Percentiles rank a stretch among this genome's conserved stretches.
phyloP scores from a whole-genome alignment of 2,113 vertebrate species.

The Azemiops feae region DNA sequence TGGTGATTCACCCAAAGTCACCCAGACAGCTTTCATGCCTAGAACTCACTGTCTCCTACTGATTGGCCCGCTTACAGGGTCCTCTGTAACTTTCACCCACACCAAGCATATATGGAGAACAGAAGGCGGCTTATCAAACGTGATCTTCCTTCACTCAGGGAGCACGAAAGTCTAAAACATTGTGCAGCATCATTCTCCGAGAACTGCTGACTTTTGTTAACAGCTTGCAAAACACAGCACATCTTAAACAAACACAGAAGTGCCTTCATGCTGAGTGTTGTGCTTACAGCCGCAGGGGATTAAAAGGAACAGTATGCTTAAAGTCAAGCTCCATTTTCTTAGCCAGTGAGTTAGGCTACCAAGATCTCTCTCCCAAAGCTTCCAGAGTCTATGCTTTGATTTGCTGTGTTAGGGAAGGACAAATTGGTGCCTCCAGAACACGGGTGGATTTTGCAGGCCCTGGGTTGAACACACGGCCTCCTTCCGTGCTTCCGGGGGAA shows the following conservation, averaged over 20 bases:
- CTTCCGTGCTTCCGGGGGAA: no score
- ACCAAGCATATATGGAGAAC: not conserved
- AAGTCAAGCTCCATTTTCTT: constrained; percentile 18
- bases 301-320: not conserved
- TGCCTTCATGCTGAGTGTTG: not conserved
- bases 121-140: not conserved
- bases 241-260: not conserved
- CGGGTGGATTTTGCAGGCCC: not conserved
- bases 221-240: not conserved
- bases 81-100: not conserved
- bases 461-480: no score
- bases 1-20: not conserved
- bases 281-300: constrained; percentile 2
- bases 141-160: constrained; percentile 4
- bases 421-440: not conserved
- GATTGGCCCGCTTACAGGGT: not conserved
- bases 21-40: not conserved
- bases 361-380: not conserved
- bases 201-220: constrained; percentile 13
- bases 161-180: constrained; percentile 24
- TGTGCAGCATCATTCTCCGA: not conserved
- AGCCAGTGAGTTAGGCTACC: constrained; percentile 5
- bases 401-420: not conserved
- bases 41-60: not conserved
- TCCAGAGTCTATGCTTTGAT: not conserved